Percentiles rank a stretch among this genome's conserved stretches.
These are phyloP conservation scores for Xestia c-nigrum DNA, from an alignment of 2,888 invertebrate species.

Conservation along the genomic window DNA sequence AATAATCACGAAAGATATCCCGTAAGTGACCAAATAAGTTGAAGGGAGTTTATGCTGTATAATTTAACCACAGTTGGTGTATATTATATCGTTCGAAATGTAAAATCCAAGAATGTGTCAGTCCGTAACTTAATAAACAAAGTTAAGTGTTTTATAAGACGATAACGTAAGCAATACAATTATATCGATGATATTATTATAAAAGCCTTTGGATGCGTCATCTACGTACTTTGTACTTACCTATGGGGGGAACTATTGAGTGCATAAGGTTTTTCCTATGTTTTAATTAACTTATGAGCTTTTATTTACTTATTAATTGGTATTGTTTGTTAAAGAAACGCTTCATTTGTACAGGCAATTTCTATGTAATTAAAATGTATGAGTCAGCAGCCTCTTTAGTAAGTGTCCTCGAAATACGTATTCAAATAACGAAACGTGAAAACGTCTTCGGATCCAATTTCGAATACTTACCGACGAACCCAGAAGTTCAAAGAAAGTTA, in stretches of 20 bases:
- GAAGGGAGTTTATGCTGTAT: neutral
- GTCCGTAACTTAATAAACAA: neutral
- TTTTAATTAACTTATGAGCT: neutral
- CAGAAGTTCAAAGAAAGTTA: neutral
- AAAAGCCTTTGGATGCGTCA: slow-evolving; percentile 13
- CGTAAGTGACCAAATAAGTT: too few species aligned
- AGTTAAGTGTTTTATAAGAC: neutral
- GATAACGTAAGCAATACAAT: slow-evolving; percentile 22
- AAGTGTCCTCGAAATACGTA: neutral
- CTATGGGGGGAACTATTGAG: neutral
- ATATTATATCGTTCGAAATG: neutral
- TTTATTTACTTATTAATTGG: neutral
- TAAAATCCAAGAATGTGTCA: neutral
- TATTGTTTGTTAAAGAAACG: neutral
- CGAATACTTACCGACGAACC: neutral
- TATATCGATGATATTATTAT: slow-evolving; percentile 43
- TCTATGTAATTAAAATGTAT: neutral
- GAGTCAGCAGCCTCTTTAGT: neutral
- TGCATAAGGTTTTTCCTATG: neutral
- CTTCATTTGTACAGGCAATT: neutral
- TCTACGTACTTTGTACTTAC: slow-evolving; percentile 8
- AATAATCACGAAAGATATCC: too few species aligned
- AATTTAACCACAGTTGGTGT: neutral
- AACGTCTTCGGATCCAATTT: neutral
- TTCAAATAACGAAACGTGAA: neutral